phyloP scores from a whole-genome alignment of 2,888 invertebrate species.

The Brachypalpus laphriformis region DNA sequence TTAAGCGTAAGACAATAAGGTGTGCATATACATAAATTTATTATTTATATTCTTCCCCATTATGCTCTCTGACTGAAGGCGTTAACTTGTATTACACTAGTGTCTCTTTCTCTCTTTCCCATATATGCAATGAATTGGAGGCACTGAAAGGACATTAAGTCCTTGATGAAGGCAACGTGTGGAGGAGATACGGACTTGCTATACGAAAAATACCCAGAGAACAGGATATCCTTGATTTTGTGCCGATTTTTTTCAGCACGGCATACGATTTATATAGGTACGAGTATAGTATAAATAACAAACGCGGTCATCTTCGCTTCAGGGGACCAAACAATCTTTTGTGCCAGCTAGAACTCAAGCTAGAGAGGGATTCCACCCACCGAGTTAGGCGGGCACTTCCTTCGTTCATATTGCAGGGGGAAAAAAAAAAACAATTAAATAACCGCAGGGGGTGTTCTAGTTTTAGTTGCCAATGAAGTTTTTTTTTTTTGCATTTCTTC shows the following conservation, averaged over 20 bases:
- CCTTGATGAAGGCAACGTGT: conserved; percentile 70
- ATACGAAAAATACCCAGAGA: conserved; percentile 21
- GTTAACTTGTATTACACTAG: conserved; percentile 49
- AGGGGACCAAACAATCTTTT: conserved; percentile 68
- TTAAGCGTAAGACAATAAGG: conserved; percentile 66
- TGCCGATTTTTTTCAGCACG: conserved; percentile 43
- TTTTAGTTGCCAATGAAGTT: conserved; percentile 69
- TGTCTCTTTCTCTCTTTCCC: conserved; percentile 14
- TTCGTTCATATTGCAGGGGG: conserved; percentile 35
- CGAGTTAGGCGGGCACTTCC: conserved; percentile 61
- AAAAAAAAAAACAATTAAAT: conserved; percentile 71
- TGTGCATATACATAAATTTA: conserved; percentile 64
- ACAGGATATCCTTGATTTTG: conserved; percentile 71
- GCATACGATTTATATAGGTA: conserved; percentile 39
- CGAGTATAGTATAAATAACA: conserved; percentile 61
- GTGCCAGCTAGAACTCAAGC: conserved; percentile 40
- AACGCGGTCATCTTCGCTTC: conserved; percentile 73
- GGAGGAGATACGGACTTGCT: conserved; percentile 15
- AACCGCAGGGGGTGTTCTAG: conserved; percentile 75
- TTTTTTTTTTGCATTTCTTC: conserved; percentile 27
- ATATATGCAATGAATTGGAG: conserved; percentile 63
- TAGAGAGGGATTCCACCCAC: conserved; percentile 56
- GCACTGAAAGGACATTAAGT: conserved; percentile 67
- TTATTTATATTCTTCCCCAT: conserved; percentile 57
- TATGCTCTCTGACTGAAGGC: conserved; percentile 56